phyloP scores from a whole-genome alignment of 2,888 invertebrate species.

The Nomada fabriciana region DNA sequence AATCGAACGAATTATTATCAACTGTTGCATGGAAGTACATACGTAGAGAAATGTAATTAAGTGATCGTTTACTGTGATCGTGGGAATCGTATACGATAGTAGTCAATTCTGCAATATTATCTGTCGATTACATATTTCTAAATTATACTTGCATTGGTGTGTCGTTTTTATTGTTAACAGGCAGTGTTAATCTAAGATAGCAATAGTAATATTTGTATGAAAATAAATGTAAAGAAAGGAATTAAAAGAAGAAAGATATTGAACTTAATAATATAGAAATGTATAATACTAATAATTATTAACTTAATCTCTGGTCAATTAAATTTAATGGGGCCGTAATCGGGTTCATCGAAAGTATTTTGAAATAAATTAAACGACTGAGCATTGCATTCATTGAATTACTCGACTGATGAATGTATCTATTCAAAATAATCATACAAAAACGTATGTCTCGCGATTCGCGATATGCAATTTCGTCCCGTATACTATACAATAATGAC shows the following conservation, averaged over 20 bases:
- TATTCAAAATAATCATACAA: neutral
- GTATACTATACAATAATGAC: conserved; percentile 42
- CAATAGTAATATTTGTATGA: too few species aligned
- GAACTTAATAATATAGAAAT: too few species aligned
- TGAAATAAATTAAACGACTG: neutral
- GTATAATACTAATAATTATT: neutral
- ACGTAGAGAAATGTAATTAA: conserved; percentile 11
- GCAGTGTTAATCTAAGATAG: too few species aligned
- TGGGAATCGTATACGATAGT: too few species aligned
- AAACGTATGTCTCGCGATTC: conserved; percentile 34
- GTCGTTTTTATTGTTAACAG: too few species aligned
- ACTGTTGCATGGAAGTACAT: neutral
- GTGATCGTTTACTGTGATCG: neutral
- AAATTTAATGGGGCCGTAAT: neutral
- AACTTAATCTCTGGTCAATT: neutral
- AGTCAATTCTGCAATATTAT: neutral
- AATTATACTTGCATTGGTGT: too few species aligned
- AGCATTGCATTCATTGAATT: neutral
- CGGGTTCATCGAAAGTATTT: too few species aligned
- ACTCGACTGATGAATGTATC: conserved; percentile 6
- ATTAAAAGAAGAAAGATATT: too few species aligned
- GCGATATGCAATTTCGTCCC: conserved; percentile 17
- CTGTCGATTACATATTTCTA: too few species aligned
- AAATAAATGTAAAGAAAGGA: too few species aligned
- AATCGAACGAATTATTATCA: conserved; percentile 9